These are phyloP conservation scores for Phainopepla nitens DNA, from an alignment of 2,113 vertebrate genomes.

Conservation along the genomic window DNA sequence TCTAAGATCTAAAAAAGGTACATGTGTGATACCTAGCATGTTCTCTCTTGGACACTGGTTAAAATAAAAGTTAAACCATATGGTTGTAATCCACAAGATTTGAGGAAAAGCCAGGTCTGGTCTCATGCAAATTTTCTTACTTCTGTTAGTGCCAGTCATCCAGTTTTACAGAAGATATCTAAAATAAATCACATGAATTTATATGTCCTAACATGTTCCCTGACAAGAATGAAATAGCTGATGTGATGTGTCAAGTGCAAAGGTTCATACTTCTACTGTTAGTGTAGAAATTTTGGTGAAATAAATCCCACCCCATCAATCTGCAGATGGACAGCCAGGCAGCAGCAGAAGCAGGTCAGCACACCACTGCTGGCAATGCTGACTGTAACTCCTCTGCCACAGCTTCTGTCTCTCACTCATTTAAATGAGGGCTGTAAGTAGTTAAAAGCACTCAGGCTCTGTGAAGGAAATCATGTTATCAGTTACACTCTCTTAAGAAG, in stretches of 20 bases:
- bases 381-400: not conserved
- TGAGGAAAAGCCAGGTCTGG: not conserved
- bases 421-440: not conserved
- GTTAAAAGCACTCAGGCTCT: not conserved
- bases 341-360: not conserved
- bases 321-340: not conserved
- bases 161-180: not conserved
- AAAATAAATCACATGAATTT: not conserved
- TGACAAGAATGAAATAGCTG: not conserved
- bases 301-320: not conserved
- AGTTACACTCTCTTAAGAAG: not conserved
- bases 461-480: not conserved
- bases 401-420: not conserved
- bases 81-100: not conserved
- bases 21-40: not conserved
- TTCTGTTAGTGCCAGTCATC: not conserved
- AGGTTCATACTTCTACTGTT: not conserved
- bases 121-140: not conserved
- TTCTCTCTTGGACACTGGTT: not conserved
- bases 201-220: not conserved
- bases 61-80: not conserved
- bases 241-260: not conserved
- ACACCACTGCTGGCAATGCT: not conserved
- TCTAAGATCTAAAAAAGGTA: not conserved
- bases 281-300: not conserved